Conservation (phyloP, 2,888 invertebrate genomes). For the Amitus sp. region DNA sequence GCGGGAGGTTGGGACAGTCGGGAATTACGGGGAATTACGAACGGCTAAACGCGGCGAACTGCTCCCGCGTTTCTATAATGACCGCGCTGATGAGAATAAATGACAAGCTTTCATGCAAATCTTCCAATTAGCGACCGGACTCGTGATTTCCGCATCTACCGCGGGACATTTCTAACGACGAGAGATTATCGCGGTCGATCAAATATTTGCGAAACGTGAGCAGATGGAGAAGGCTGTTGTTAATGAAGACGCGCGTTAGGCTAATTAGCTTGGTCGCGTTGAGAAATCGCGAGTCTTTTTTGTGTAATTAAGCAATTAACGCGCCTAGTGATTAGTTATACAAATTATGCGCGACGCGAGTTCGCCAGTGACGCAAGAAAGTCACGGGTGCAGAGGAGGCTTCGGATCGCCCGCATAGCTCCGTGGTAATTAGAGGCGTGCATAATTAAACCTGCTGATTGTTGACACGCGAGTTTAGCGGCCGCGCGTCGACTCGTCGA, state of each 20-base stretch:
- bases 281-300: slow-evolving; percentile 8
- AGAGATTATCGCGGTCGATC: neutral
- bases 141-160: slow-evolving; percentile 26
- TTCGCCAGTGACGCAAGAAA: slow-evolving; percentile 47
- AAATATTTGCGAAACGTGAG: neutral
- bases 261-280: slow-evolving; percentile 6
- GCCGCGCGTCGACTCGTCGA: slow-evolving; percentile 57
- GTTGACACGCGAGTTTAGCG: slow-evolving; percentile 62
- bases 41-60: slow-evolving; percentile 32
- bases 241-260: neutral
- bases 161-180: too few relatives aligned
- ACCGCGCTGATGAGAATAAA: slow-evolving; percentile 32
- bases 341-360: slow-evolving; percentile 54
- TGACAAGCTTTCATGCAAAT: slow-evolving; percentile 38
- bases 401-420: slow-evolving; percentile 27
- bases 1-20: slow-evolving; percentile 45
- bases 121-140: slow-evolving; percentile 34
- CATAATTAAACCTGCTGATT: slow-evolving; percentile 61
- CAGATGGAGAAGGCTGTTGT: too few relatives aligned
- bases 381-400: slow-evolving; percentile 33
- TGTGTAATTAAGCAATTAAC: slow-evolving; percentile 61
- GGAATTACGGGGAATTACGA: slow-evolving; percentile 51
- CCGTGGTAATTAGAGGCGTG: slow-evolving; percentile 63
- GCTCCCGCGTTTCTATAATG: slow-evolving; percentile 40
- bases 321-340: slow-evolving; percentile 58